Evolutionary conservation across 2,113 vertebrate genomes (phyloP).

Genomic region (Erythrocebus patas): DNA sequence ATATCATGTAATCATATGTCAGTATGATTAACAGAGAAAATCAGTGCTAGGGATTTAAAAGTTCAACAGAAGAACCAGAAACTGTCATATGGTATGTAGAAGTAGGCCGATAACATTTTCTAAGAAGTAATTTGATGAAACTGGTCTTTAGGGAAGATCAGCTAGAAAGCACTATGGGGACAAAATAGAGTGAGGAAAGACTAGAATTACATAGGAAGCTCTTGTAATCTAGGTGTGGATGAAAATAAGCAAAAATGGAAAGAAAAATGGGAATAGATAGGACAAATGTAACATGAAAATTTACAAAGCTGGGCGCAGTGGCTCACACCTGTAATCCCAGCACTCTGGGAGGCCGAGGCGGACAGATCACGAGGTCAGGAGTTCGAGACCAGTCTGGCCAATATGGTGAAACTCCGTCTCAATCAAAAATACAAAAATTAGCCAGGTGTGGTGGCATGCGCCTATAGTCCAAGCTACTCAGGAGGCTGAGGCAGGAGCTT

Average conservation of each 20-base stretch:
- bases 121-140: slow-evolving; percentile 44
- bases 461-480: not conserved
- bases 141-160: not conserved
- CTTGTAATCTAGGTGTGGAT: not conserved
- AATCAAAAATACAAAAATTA: not conserved
- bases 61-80: slow-evolving; percentile 13
- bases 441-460: not conserved
- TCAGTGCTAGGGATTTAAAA: not conserved
- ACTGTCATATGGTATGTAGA: not conserved
- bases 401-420: not conserved
- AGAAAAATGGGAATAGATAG: slow-evolving; percentile 6
- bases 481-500: not conserved
- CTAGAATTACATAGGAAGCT: not conserved
- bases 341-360: not conserved
- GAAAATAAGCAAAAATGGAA: slow-evolving; percentile 22
- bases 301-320: not conserved
- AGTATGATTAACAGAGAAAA: slow-evolving; percentile 28
- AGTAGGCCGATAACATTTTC: not conserved
- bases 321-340: not conserved
- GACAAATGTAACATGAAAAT: not conserved
- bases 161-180: not conserved
- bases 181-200: not conserved
- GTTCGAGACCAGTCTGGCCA: not conserved
- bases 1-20: not conserved
- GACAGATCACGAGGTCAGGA: not conserved